These are phyloP conservation scores for Phalera bucephala DNA, from an alignment of 2,888 invertebrate species.

Conservation along the genomic window DNA sequence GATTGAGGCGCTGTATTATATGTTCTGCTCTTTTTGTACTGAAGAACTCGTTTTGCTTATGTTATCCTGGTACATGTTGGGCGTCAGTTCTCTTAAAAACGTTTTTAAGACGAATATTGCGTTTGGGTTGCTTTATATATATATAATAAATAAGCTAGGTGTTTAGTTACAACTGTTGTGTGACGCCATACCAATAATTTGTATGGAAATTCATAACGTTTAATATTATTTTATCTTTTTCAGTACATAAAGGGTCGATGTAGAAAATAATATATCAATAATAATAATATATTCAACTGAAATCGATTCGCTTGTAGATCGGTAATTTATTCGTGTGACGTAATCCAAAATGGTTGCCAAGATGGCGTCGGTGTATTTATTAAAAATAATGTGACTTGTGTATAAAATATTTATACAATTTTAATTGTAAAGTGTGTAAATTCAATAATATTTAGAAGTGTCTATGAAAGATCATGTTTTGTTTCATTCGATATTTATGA, in stretches of 20 bases:
- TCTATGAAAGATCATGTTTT: no score
- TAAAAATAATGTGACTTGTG: not conserved
- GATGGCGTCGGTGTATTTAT: conserved; percentile 3
- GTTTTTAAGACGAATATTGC: no score
- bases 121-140: no score
- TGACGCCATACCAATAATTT: no score
- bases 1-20: not conserved
- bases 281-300: conserved; percentile 26
- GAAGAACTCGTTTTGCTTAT: not conserved
- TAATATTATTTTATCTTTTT: no score
- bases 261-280: conserved; percentile 32
- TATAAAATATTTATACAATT: not conserved
- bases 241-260: conserved; percentile 15
- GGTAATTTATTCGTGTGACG: conserved; percentile 26
- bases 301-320: conserved; percentile 18
- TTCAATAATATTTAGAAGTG: no score
- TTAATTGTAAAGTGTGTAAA: no score
- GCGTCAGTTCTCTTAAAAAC: no score
- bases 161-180: no score
- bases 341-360: conserved; percentile 14
- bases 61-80: not conserved
- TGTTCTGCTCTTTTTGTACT: not conserved
- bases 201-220: no score
- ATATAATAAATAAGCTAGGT: no score
- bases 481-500: no score